Evolutionary conservation across 2,888 invertebrate genomes (phyloP).

Genomic region (Sialis lutaria): DNA sequence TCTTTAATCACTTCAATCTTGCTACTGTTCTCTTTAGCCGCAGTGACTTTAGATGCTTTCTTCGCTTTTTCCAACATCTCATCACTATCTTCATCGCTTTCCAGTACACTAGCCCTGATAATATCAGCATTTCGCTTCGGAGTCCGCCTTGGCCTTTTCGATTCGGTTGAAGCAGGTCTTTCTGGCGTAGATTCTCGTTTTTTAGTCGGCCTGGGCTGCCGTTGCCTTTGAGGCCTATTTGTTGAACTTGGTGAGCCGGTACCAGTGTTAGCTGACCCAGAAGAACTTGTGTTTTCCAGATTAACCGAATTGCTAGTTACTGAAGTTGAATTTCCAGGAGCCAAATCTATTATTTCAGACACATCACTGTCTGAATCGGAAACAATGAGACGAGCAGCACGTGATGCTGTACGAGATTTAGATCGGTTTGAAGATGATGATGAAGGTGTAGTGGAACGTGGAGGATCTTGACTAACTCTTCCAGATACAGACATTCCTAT

Average conservation of each 20-base stretch:
- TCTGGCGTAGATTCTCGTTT: too few species aligned
- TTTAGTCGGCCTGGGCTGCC: too few species aligned
- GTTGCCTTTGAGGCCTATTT: too few species aligned
- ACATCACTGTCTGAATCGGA: conserved; percentile 17
- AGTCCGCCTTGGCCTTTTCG: too few species aligned
- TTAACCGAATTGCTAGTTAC: conserved; percentile 26
- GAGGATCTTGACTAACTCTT: conserved; percentile 26
- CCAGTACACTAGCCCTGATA: too few species aligned
- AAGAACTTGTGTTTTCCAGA: conserved; percentile 12
- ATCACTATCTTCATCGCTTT: too few species aligned
- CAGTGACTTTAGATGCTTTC: too few species aligned
- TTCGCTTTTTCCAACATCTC: too few species aligned
- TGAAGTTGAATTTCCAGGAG: conserved; percentile 34
- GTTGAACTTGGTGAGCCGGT: background rate
- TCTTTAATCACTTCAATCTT: conserved; percentile 15
- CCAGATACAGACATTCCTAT: conserved; percentile 19
- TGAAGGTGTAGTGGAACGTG: conserved; percentile 44
- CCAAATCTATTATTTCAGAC: conserved; percentile 20
- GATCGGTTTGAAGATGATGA: conserved; percentile 44
- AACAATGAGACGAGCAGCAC: too few species aligned
- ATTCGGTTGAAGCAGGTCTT: too few species aligned
- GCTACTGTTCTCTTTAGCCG: conserved; percentile 15
- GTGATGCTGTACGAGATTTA: conserved; percentile 42
- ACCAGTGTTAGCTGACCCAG: background rate
- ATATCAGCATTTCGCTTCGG: too few species aligned